phyloP scores from a whole-genome alignment of 2,888 invertebrate species.

The Apamea crenata region DNA sequence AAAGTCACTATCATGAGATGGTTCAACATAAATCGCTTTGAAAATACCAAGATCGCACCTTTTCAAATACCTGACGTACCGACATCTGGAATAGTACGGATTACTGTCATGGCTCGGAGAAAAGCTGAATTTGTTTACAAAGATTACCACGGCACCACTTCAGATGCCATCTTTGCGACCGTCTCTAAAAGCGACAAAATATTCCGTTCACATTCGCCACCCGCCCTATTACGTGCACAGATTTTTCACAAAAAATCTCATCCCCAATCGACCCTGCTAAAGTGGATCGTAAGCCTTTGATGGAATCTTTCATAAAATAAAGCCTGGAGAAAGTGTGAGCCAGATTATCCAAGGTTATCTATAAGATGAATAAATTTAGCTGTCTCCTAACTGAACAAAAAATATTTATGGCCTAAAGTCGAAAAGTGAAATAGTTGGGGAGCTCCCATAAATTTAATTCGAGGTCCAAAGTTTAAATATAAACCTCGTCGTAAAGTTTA shows the following conservation, averaged over 20 bases:
- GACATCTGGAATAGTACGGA: constrained; percentile 34
- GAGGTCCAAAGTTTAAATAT: constrained; percentile 48
- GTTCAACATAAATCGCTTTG: constrained; percentile 16
- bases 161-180: constrained; percentile 46
- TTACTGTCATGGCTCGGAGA: constrained; percentile 45
- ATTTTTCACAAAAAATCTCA: constrained; percentile 75
- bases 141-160: constrained; percentile 50
- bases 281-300: constrained; percentile 73
- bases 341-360: constrained; percentile 60
- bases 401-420: constrained; percentile 33
- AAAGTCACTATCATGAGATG: not conserved
- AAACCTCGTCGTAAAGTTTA: constrained; percentile 54
- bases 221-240: constrained; percentile 73
- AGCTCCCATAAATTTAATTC: constrained; percentile 41
- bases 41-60: constrained; percentile 42
- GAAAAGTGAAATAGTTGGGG: constrained; percentile 49
- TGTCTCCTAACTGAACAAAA: constrained; percentile 38
- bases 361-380: constrained; percentile 63
- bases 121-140: constrained; percentile 64
- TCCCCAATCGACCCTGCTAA: constrained; percentile 71
- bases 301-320: constrained; percentile 73
- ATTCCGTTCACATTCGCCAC: constrained; percentile 74
- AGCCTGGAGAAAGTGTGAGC: constrained; percentile 62
- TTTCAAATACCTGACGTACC: constrained; percentile 36
- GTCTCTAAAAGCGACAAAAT: constrained; percentile 68